phyloP scores from a whole-genome alignment of 2,797 vertebrate species.

The Mus minutoides region DNA sequence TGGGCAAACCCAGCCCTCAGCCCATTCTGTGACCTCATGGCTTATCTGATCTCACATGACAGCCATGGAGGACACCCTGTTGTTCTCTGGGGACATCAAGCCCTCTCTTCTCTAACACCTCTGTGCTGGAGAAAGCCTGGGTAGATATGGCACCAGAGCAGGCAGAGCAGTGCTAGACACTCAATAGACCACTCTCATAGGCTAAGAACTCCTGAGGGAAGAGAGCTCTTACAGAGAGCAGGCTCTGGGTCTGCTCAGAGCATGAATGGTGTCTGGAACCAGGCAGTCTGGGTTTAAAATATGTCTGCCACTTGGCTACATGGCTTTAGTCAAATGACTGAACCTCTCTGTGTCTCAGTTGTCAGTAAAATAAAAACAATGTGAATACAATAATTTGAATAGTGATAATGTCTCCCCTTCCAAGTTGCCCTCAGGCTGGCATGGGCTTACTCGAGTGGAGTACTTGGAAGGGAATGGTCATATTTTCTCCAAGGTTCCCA shows the following conservation, averaged over 20 bases:
- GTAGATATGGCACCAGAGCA: not conserved
- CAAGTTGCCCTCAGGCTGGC: not conserved
- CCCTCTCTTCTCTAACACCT: not conserved
- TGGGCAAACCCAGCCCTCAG: not conserved
- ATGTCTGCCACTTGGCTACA: not conserved
- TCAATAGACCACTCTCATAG: not conserved
- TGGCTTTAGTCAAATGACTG: not conserved
- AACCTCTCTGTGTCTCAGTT: slow-evolving; percentile 5
- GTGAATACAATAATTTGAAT: not conserved
- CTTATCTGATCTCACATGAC: not conserved
- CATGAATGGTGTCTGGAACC: not conserved
- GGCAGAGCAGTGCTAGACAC: not conserved
- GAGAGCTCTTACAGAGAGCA: not conserved
- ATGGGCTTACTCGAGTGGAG: not conserved
- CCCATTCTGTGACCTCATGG: not conserved
- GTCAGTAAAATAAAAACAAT: not conserved
- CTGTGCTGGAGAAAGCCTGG: not conserved
- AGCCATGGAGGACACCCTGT: not conserved
- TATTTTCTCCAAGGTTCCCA: not conserved
- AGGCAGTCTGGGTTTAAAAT: not conserved
- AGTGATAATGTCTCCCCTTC: not conserved
- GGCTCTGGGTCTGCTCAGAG: not conserved
- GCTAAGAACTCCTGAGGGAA: not conserved
- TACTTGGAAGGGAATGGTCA: not conserved
- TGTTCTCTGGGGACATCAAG: not conserved